Percentiles rank a stretch among this genome's conserved stretches.
Conservation (phyloP, 2,888 invertebrate genomes). For the Lymantria dispar region DNA sequence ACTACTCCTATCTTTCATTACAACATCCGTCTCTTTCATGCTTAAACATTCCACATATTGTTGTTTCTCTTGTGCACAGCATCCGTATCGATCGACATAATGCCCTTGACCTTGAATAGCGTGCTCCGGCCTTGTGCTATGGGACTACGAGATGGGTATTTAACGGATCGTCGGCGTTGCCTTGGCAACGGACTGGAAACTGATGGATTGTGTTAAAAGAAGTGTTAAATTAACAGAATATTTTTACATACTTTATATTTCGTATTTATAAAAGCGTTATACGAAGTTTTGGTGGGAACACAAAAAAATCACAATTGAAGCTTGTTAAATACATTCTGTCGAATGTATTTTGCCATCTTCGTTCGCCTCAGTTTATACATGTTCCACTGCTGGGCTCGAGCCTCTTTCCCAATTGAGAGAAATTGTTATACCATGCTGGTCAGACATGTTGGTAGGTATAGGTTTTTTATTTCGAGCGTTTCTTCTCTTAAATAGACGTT, state of each 20-base stretch:
- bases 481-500: no score
- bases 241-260: neutral
- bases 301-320: no score
- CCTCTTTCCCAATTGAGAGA: no score
- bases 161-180: slow-evolving; percentile 2
- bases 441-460: no score
- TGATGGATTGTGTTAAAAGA: neutral
- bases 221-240: neutral
- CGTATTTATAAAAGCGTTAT: no score
- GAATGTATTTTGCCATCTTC: no score
- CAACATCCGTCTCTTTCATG: slow-evolving; percentile 25
- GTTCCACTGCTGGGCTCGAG: no score
- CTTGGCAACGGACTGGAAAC: neutral
- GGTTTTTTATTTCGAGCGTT: no score
- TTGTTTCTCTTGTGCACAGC: slow-evolving; percentile 56
- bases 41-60: slow-evolving; percentile 9
- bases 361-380: no score
- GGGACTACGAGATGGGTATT: slow-evolving; percentile 15
- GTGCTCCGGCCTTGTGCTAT: slow-evolving; percentile 52
- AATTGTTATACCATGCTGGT: no score
- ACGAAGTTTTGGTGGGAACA: no score
- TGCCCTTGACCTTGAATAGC: slow-evolving; percentile 63
- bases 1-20: slow-evolving; percentile 11
- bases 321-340: no score
- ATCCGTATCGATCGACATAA: slow-evolving; percentile 70